A percentile compares a stretch with the other conserved stretches of the same genome.
These are phyloP conservation scores for Aspidoscelis tigris DNA, from an alignment of 2,113 vertebrate species.

Conservation along the genomic window DNA sequence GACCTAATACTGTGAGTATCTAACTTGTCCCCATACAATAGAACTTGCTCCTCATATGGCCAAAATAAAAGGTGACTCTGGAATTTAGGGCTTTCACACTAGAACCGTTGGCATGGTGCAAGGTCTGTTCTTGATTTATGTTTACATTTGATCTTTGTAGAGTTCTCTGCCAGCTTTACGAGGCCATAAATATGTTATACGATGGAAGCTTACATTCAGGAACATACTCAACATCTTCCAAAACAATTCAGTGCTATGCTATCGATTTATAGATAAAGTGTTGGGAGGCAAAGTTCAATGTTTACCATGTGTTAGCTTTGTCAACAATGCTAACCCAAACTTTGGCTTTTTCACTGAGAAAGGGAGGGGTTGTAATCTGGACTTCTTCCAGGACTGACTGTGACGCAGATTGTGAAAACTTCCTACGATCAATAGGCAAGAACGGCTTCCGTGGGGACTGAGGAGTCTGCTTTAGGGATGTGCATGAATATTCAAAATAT, in stretches of 20 bases:
- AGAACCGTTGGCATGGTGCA: neutral
- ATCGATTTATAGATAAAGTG: slow-evolving; percentile 42
- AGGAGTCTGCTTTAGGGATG: neutral
- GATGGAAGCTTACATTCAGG: slow-evolving; percentile 16
- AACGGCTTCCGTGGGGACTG: neutral
- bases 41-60: slow-evolving; percentile 39
- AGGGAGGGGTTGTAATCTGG: neutral
- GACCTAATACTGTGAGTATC: slow-evolving; percentile 22
- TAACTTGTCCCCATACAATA: slow-evolving; percentile 44
- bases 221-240: neutral
- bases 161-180: slow-evolving; percentile 11
- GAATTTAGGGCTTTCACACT: slow-evolving; percentile 16
- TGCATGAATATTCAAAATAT: too few relatives aligned
- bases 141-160: slow-evolving; percentile 21
- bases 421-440: neutral
- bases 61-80: slow-evolving; percentile 41
- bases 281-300: slow-evolving; percentile 27
- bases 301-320: slow-evolving; percentile 49
- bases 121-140: slow-evolving; percentile 30
- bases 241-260: neutral
- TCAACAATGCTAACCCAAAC: slow-evolving; percentile 8
- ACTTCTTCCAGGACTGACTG: neutral
- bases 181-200: neutral
- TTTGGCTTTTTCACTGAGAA: slow-evolving; percentile 15
- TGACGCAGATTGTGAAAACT: too few relatives aligned